phyloP scores from a whole-genome alignment of 2,113 vertebrate species.

The Halcyon malimbica region DNA sequence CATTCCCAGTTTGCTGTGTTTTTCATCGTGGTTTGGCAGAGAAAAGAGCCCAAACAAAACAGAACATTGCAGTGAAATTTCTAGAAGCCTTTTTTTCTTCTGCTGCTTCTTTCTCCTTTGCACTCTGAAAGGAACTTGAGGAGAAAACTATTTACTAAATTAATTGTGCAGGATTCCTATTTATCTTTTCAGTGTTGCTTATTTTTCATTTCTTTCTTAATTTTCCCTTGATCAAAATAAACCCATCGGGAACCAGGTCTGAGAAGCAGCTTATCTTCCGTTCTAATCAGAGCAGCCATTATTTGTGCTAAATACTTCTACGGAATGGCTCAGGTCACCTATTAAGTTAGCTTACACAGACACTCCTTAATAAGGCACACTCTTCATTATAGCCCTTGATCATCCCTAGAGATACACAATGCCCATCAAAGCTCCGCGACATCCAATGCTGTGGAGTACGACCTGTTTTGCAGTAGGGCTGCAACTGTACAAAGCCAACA shows the following conservation, averaged over 20 bases:
- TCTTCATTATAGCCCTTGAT: constrained; percentile 30
- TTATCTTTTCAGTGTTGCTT: not conserved
- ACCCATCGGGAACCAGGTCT: not conserved
- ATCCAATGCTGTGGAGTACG: constrained; percentile 13
- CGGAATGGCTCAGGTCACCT: not conserved
- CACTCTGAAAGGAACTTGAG: not conserved
- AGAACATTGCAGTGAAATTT: not conserved
- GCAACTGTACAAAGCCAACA: not conserved
- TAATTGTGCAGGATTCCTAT: not conserved
- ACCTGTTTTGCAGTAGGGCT: not conserved
- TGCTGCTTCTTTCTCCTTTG: not conserved
- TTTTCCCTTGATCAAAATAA: constrained; percentile 3
- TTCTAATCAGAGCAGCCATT: not conserved
- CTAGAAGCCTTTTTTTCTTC: constrained; percentile 5
- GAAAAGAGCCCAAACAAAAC: not conserved
- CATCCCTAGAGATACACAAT: constrained; percentile 6
- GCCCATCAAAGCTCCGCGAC: constrained; percentile 3
- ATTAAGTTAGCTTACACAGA: constrained; percentile 3
- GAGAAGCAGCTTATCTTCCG: not conserved
- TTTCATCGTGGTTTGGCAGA: not conserved
- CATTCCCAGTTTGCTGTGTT: not conserved
- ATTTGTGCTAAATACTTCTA: not conserved
- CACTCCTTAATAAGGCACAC: not conserved
- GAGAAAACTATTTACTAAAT: not conserved
- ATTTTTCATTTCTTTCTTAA: not conserved